Conservation (phyloP, 1,140 invertebrate species). For the Oreohelix idahoensis region DNA sequence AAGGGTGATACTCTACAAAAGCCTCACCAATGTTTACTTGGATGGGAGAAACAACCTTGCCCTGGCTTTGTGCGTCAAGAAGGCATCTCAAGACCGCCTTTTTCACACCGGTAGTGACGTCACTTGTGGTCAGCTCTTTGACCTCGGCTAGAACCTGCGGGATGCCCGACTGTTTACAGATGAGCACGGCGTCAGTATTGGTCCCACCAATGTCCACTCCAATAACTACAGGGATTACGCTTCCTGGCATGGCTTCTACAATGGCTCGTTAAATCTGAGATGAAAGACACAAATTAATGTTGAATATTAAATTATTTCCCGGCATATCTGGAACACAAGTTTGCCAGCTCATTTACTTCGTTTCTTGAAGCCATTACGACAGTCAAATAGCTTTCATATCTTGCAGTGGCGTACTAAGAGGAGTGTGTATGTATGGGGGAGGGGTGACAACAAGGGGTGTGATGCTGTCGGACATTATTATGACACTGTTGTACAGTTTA, state of each 20-base stretch:
- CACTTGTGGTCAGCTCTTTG: constrained; percentile 62
- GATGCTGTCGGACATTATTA: too few species aligned
- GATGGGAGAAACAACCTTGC: constrained; percentile 43
- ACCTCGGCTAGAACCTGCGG: constrained; percentile 49
- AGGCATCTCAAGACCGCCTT: constrained; percentile 53
- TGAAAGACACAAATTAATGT: background rate
- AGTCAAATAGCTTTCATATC: too few species aligned
- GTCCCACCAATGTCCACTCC: constrained; percentile 68
- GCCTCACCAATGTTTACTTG: constrained; percentile 62
- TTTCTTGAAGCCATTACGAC: too few species aligned
- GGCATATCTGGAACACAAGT: background rate
- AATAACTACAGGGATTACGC: constrained; percentile 42
- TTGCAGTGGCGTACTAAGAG: too few species aligned
- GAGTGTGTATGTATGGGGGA: too few species aligned
- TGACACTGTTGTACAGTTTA: too few species aligned
- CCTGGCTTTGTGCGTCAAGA: constrained; percentile 38
- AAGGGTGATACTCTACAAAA: too few species aligned
- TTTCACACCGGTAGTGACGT: constrained; percentile 63
- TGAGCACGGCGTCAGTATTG: constrained; percentile 67
- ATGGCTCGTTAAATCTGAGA: too few species aligned
- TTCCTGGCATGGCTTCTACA: background rate
- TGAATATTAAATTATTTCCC: background rate
- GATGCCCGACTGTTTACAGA: constrained; percentile 36
- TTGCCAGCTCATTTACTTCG: background rate
- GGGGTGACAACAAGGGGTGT: too few species aligned